Percentiles rank a stretch among this genome's conserved stretches.
Conservation (phyloP, 1,140 invertebrate genomes). For the Caerostris extrusa region DNA sequence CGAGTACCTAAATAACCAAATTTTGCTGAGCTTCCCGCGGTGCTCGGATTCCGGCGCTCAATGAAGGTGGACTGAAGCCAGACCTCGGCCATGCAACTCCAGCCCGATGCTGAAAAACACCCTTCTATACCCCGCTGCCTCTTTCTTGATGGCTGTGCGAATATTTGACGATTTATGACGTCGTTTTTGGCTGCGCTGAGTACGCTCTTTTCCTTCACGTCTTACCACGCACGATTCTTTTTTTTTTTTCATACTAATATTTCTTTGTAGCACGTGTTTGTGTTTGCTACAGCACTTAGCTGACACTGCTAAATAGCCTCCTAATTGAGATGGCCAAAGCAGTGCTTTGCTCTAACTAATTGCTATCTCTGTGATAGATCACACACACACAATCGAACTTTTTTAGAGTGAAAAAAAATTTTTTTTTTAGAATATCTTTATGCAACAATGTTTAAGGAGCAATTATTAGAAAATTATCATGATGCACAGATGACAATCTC, state of each 20-base stretch:
- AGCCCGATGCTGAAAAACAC: neutral
- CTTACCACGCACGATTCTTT: neutral
- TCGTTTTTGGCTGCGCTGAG: slow-evolving; percentile 38
- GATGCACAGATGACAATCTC: no score
- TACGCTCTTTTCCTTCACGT: slow-evolving; percentile 1
- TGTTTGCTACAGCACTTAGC: neutral
- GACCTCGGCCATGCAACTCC: slow-evolving; percentile 36
- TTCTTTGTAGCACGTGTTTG: slow-evolving; percentile 6
- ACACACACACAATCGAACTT: no score
- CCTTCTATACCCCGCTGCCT: slow-evolving; percentile 5
- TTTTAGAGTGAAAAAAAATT: no score
- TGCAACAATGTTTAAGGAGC: no score
- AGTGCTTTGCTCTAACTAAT: neutral
- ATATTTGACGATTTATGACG: slow-evolving; percentile 76
- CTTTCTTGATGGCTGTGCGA: slow-evolving; percentile 67
- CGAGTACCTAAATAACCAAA: slow-evolving; percentile 65
- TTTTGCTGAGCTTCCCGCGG: slow-evolving; percentile 65
- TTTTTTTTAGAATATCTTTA: no score
- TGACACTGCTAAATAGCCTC: neutral
- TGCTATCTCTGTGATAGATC: no score
- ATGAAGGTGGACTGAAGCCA: slow-evolving; percentile 58
- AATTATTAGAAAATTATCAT: no score
- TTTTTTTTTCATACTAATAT: neutral
- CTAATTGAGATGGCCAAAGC: neutral
- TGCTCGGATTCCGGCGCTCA: slow-evolving; percentile 53